Percentiles rank a stretch among this genome's conserved stretches.
These are phyloP conservation scores for Mus pahari DNA, from an alignment of 2,113 vertebrate species.

Conservation along the genomic window DNA sequence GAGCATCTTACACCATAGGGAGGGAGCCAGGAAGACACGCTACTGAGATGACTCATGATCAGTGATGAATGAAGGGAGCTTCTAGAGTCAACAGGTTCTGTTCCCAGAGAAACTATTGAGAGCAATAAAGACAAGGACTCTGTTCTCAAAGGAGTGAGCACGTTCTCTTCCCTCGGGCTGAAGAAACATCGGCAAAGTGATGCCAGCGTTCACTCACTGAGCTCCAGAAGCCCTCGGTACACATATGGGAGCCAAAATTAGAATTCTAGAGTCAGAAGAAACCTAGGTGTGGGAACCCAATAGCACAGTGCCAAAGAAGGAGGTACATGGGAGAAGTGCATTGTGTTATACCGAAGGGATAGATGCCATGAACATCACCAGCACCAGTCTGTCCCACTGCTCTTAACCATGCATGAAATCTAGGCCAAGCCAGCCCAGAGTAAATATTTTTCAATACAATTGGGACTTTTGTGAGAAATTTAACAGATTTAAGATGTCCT, in stretches of 20 bases:
- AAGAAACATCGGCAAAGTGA: slow-evolving; percentile 9
- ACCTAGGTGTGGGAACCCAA: background rate
- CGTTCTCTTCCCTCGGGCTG: background rate
- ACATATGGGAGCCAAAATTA: background rate
- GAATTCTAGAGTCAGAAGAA: slow-evolving; percentile 11
- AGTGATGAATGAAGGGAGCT: background rate
- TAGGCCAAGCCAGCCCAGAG: slow-evolving; percentile 35
- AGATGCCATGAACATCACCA: background rate
- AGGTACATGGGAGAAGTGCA: background rate
- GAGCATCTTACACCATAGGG: background rate
- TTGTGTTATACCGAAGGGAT: rapidly evolving
- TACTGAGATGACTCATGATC: background rate
- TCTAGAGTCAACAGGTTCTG: background rate
- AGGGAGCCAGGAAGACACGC: background rate
- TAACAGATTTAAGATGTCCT: slow-evolving; percentile 28
- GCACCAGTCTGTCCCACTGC: background rate
- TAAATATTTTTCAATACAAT: slow-evolving; percentile 67
- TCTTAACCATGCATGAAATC: background rate
- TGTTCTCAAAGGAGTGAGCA: background rate
- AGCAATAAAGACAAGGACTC: background rate
- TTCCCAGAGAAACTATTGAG: background rate
- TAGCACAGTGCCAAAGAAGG: background rate
- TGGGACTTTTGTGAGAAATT: slow-evolving; percentile 63
- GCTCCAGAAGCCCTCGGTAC: slow-evolving; percentile 43
- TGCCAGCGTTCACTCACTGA: slow-evolving; percentile 2